Evolutionary conservation across 2,888 invertebrate genomes (phyloP), one percentile per base, ranked within the genome.

Genomic region (Rugalucina vietnamica): DNA sequence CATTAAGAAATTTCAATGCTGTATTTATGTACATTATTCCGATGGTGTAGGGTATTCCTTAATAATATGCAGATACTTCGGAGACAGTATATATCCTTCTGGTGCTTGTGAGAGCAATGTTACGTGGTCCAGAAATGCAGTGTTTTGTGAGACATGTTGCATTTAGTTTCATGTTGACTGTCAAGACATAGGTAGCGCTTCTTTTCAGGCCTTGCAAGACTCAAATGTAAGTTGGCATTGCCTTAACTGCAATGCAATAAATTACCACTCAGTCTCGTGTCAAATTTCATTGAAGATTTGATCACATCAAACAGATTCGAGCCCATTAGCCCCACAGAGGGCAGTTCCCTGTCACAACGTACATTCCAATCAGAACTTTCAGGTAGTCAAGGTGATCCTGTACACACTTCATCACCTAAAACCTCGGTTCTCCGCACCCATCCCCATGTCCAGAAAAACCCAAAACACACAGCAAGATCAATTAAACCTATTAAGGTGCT

Each of bases 231-330:
- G 60, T 21, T 60, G 60, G n/a, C 60, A 60, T 29, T 60, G 60
- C n/a, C 24, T 12, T 10, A 60, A 60, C 29, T 60, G 60, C 60
- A 60, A 60, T 29, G 24, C 60, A 12, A 60, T 60, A n/a, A 60
- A 60, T 21, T 29, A 60, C n/a, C 24, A 27, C 60, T 27, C 60
- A 60, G 60, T 60, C n/a, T 60, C 60, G n/a, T 60, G n/a, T n/a
- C 69, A 32, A 69, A 69, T 36, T 69, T 69, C 21, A 10, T 39
- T 36, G 71, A 71, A n/a, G 71, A 71, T 27, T 12, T 71, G 10
- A 71, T 71, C 43, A 21, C 43, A 71, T 71, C 71, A 71, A 71
- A 71, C 71, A 36, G 71, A 21, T 71, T 71, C n/a, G 37, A 71
- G 71, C 69, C 69, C 12, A 27, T 69, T 27, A 69, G 69, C 36